A percentile compares a stretch with the other conserved stretches of the same genome.
Conservation (phyloP, 2,113 vertebrate species). For the Rhadina sibilatrix region DNA sequence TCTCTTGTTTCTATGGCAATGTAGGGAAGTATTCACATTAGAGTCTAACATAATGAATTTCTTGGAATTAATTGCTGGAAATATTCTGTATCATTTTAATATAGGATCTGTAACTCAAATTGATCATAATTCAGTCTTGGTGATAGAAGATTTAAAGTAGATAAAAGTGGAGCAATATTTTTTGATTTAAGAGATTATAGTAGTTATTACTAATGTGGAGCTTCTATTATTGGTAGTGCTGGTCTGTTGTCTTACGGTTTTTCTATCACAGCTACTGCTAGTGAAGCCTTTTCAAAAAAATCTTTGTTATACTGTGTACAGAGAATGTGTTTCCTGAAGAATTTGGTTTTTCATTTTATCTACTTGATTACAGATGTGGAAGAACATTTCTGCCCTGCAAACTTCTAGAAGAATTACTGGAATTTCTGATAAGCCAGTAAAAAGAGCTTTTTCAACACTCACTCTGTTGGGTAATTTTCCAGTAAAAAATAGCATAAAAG, state of each 20-base stretch:
- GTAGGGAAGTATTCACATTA: neutral
- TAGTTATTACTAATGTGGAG: neutral
- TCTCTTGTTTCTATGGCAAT: conserved; percentile 7
- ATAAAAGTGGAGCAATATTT: neutral
- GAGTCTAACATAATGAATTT: neutral
- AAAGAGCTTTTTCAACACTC: neutral
- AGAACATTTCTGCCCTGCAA: neutral
- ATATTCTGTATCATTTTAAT: neutral
- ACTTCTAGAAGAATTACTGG: conserved; percentile 32
- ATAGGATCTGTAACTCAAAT: neutral
- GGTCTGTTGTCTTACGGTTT: neutral
- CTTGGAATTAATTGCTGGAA: neutral
- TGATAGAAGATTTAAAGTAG: neutral
- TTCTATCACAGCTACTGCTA: neutral
- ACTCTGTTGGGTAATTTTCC: neutral
- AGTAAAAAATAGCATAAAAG: conserved; percentile 32
- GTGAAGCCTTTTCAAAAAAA: neutral
- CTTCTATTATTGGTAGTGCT: neutral
- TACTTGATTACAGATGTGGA: neutral
- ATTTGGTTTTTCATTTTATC: conserved; percentile 12
- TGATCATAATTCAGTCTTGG: neutral
- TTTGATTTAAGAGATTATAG: neutral
- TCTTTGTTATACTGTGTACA: neutral
- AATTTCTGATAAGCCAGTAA: conserved; percentile 35
- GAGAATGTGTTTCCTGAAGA: neutral